A percentile compares a stretch with the other conserved stretches of the same genome.
Conservation (phyloP, 2,113 vertebrate genomes). For the Dermatemys mawii region DNA sequence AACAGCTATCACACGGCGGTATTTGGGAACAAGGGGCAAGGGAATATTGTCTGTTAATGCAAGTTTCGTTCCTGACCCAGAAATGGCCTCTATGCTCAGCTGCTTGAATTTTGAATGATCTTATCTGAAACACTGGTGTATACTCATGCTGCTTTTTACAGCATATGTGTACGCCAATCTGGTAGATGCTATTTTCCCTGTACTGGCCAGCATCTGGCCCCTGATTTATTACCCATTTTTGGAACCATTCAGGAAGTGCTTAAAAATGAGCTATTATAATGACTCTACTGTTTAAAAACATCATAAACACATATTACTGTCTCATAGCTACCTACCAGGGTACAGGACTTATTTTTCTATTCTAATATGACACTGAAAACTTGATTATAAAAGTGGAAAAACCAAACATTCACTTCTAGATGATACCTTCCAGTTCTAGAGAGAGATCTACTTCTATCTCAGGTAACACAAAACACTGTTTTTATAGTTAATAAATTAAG, state of each 20-base stretch:
- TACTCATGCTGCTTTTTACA: slow-evolving; percentile 45
- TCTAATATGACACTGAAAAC: not conserved
- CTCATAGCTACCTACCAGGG: not conserved
- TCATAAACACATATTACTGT: not conserved
- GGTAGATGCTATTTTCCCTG: slow-evolving; percentile 23
- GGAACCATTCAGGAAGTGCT: slow-evolving; percentile 35
- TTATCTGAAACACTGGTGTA: slow-evolving; percentile 24
- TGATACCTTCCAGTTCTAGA: not conserved
- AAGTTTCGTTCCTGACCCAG: slow-evolving; percentile 24
- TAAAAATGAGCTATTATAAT: not conserved
- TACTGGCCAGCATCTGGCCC: not conserved
- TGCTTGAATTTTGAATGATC: slow-evolving; percentile 19
- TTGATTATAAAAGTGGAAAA: not conserved
- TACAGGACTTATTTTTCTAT: not conserved
- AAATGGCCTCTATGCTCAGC: not conserved
- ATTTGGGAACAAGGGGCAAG: not conserved
- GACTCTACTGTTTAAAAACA: not conserved
- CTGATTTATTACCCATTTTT: not conserved
- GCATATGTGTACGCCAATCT: slow-evolving; percentile 27
- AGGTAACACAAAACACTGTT: not conserved
- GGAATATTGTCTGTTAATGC: not conserved
- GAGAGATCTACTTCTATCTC: not conserved
- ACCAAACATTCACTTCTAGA: not conserved
- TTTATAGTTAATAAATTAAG: not conserved
- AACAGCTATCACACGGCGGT: not conserved